These are phyloP conservation scores for Hemichromis elongatus DNA, from an alignment of 2,113 vertebrate genomes.

Conservation along the genomic window DNA sequence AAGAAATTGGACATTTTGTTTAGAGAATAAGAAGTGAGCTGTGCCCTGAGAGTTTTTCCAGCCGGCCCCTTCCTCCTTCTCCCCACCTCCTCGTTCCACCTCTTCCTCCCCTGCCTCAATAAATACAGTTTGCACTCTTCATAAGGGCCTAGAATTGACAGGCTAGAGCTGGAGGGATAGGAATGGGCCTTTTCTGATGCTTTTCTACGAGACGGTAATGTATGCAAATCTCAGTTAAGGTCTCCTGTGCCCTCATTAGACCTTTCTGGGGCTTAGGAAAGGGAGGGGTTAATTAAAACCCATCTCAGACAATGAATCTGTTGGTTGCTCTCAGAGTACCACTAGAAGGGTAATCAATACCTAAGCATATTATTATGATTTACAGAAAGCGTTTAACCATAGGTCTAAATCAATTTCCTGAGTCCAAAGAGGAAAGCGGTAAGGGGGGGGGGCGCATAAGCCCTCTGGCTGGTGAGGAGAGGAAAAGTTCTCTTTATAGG, in stretches of 20 bases:
- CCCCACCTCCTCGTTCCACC: background rate
- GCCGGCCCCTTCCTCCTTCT: background rate
- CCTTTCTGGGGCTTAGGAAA: constrained; percentile 40
- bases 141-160: constrained; percentile 2
- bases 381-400: constrained; percentile 66
- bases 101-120: constrained; percentile 26
- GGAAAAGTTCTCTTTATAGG: constrained; percentile 37
- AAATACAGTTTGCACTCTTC: constrained; percentile 45
- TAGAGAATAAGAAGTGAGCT: constrained; percentile 41
- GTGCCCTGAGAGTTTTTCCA: constrained; percentile 45
- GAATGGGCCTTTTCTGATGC: constrained; percentile 20
- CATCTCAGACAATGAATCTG: constrained; percentile 41
- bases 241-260: constrained; percentile 58
- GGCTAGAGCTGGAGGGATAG: constrained; percentile 7
- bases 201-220: constrained; percentile 51
- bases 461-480: constrained; percentile 13
- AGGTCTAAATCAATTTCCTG: constrained; percentile 57
- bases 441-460: constrained; percentile 21
- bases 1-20: constrained; percentile 56
- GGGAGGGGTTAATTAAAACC: constrained; percentile 65
- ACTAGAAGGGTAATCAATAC: constrained; percentile 62
- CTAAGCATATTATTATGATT: constrained; percentile 67
- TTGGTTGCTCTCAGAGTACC: constrained; percentile 42
- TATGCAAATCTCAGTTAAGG: constrained; percentile 71
- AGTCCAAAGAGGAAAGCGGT: constrained; percentile 4